phyloP scores from a whole-genome alignment of 1,140 invertebrate genomes.

The Triops cancriformis region DNA sequence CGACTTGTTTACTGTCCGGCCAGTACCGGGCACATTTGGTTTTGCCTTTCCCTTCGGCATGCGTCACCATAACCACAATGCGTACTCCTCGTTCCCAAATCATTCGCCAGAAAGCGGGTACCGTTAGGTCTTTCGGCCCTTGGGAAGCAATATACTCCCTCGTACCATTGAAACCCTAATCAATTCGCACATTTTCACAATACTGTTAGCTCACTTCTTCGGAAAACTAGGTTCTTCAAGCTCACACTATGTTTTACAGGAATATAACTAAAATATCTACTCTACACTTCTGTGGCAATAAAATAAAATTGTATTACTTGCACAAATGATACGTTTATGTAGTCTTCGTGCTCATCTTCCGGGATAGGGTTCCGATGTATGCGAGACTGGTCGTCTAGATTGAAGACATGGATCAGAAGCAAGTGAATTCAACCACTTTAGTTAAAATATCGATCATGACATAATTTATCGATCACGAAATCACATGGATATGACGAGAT shows the following conservation, averaged over 20 bases:
- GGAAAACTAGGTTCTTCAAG: background rate
- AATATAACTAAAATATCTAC: too few relatives aligned
- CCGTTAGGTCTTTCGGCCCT: slow-evolving; percentile 63
- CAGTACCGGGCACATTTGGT: slow-evolving; percentile 62
- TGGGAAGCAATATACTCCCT: slow-evolving; percentile 73
- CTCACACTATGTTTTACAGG: background rate
- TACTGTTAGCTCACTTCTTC: too few relatives aligned
- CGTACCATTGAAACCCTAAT: slow-evolving; percentile 54
- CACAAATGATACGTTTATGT: slow-evolving; percentile 75
- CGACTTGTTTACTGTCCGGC: slow-evolving; percentile 45
- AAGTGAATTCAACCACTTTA: too few relatives aligned
- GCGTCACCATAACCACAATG: slow-evolving; percentile 70
- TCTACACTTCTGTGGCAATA: too few relatives aligned
- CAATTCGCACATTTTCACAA: background rate
- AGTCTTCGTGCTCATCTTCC: slow-evolving; percentile 54
- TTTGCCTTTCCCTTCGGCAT: slow-evolving; percentile 64
- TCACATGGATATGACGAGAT: too few relatives aligned
- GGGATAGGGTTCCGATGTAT: slow-evolving; percentile 56
- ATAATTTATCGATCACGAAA: too few relatives aligned
- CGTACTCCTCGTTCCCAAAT: slow-evolving; percentile 62
- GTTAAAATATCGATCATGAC: too few relatives aligned
- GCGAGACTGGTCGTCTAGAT: slow-evolving; percentile 65
- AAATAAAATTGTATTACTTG: too few relatives aligned
- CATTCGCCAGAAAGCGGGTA: slow-evolving; percentile 74
- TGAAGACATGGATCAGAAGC: slow-evolving; percentile 17